Conservation (phyloP, 1,140 invertebrate genomes). For the Bradynema listronoti region DNA sequence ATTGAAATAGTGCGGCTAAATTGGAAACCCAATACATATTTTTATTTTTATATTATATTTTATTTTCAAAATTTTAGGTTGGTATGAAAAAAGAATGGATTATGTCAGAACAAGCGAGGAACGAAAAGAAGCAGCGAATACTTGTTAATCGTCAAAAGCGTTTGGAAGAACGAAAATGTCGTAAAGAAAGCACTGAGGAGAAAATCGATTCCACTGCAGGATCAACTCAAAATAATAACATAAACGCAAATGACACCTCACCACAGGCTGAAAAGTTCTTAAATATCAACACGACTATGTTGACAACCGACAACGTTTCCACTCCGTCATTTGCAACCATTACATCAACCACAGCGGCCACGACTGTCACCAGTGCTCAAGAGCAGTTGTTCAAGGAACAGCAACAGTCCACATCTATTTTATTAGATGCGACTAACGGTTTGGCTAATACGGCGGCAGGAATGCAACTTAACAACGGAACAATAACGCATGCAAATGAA, state of each 20-base stretch:
- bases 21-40: neutral
- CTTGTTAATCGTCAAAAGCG: conserved; percentile 72
- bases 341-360: neutral
- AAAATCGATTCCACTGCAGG: conserved; percentile 1
- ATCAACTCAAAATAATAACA: too few species aligned
- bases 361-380: neutral
- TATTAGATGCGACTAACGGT: neutral
- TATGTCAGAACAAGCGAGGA: conserved; percentile 89
- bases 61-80: conserved; percentile 63
- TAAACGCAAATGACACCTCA: too few species aligned
- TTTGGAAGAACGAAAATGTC: conserved; percentile 61
- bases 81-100: conserved; percentile 83
- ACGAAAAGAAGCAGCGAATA: conserved; percentile 80
- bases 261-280: too few species aligned
- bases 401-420: conserved; percentile 3
- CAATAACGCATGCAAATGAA: too few species aligned
- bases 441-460: neutral
- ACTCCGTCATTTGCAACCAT: too few species aligned
- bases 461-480: neutral
- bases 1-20: too few species aligned
- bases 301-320: too few species aligned
- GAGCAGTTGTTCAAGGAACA: neutral
- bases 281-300: too few species aligned
- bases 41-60: conserved; percentile 61
- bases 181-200: conserved; percentile 51